A percentile compares a stretch with the other conserved stretches of the same genome.
Conservation (phyloP, 2,888 invertebrate species). For the Euzophera pinguis region DNA sequence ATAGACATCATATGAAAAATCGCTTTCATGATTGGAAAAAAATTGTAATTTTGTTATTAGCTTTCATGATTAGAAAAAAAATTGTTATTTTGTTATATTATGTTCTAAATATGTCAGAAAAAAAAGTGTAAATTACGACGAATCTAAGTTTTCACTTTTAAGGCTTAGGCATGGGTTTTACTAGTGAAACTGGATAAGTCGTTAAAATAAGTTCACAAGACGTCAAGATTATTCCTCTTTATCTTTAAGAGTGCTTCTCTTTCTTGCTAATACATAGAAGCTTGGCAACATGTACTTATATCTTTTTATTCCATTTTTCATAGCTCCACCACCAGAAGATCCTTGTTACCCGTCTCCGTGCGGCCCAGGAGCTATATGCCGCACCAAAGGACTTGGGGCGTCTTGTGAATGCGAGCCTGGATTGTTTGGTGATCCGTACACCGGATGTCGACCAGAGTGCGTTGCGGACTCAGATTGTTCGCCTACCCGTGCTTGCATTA, state of each 20-base stretch:
- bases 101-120: not conserved
- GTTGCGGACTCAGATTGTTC: constrained; percentile 93
- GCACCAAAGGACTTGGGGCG: constrained; percentile 83
- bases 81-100: constrained; percentile 11
- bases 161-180: constrained; percentile 79
- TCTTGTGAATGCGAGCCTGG: constrained; percentile 86
- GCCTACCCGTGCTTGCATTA: constrained; percentile 88
- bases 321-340: constrained; percentile 74
- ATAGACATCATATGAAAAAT: constrained; percentile 61
- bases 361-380: constrained; percentile 89
- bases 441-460: constrained; percentile 90
- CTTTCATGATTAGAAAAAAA: constrained; percentile 12
- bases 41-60: constrained; percentile 12
- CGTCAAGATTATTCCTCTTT: constrained; percentile 25
- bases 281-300: constrained; percentile 15
- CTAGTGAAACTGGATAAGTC: constrained; percentile 60
- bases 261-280: constrained; percentile 35
- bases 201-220: constrained; percentile 20
- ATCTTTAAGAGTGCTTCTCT: constrained; percentile 47
- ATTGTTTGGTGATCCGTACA: constrained; percentile 87
- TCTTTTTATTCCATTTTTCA: constrained; percentile 29
- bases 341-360: constrained; percentile 94
- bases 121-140: constrained; percentile 23
- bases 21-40: constrained; percentile 35
- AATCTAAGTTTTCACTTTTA: constrained; percentile 66